Evolutionary conservation across 2,113 vertebrate genomes (phyloP).

Genomic region (Cryptomyrus ogoouensis): DNA sequence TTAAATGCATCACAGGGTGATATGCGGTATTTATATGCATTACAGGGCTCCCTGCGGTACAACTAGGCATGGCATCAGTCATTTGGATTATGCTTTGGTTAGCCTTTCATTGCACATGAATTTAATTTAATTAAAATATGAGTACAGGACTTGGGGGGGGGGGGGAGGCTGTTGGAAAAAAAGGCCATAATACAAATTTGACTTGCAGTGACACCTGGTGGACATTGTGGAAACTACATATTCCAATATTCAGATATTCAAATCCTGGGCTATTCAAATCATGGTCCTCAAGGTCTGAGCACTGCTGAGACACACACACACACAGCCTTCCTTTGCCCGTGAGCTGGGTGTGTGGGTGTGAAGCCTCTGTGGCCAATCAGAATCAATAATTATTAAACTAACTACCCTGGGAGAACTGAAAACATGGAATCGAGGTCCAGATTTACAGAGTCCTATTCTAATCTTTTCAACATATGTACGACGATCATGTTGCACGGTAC

Average conservation of each 20-base stretch:
- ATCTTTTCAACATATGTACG: neutral
- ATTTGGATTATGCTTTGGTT: neutral
- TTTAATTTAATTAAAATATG: neutral
- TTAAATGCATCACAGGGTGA: too few species aligned
- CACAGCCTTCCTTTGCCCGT: too few species aligned
- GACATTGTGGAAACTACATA: constrained; percentile 13
- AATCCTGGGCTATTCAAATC: too few species aligned
- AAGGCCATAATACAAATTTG: constrained; percentile 5
- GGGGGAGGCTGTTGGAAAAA: neutral
- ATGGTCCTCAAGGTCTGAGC: too few species aligned
- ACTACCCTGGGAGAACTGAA: too few species aligned
- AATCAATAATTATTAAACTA: too few species aligned
- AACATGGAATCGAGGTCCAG: too few species aligned
- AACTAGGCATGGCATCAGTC: neutral
- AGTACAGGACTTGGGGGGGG: neutral
- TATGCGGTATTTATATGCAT: too few species aligned
- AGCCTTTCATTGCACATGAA: neutral
- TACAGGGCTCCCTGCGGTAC: neutral
- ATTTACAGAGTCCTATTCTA: neutral
- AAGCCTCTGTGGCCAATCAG: too few species aligned
- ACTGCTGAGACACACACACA: too few species aligned
- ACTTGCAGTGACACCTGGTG: constrained; percentile 59
- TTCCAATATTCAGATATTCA: neutral
- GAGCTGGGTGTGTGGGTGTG: too few species aligned
- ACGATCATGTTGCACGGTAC: constrained; percentile 47